Evolutionary conservation across 2,888 invertebrate species (phyloP), one percentile per base, ranked within the genome.

Genomic region (Plutella xylostella): DNA sequence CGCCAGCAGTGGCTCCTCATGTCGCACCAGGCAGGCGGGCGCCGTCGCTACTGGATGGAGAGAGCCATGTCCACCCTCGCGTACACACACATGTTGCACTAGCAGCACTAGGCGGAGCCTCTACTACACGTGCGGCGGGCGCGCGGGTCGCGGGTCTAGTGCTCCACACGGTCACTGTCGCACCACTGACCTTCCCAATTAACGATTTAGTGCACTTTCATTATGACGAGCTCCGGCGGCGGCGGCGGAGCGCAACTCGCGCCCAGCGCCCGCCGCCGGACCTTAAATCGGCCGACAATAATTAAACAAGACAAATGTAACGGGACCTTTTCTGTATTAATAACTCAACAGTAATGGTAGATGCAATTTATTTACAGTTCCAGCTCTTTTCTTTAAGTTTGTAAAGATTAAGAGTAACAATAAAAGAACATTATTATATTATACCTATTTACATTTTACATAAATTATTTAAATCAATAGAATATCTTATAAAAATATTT

Each of bases 191-290:
- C 82, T 82, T 82, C 75, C 70, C 75, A 75, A 80, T 80, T 79
- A 80, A 73, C 60, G 67, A 73, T 75, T 76, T 75, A 77, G 74
- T 78, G 73, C 77, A 82, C 80, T 82, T 80, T 82, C 82, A 42
- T 77, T 77, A 66, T 73, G 69, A 75, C 72, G 72, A 65, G 55
- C 50, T n/a, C n/a, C n/a, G n/a, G n/a, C n/a, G n/a, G n/a, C n/a
- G n/a, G n/a, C n/a, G n/a, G n/a, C n/a, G n/a, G n/a, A n/a, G n/a
- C n/a, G n/a, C 50, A 52, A 53, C 55, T 58, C 59, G 57, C 55
- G 58, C 54, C 48, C 53, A 54, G 57, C 52, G 53, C 52, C 50
- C 52, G 55, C 54, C 56, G 48, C 61, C 61, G 58, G 60, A 64
- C 65, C 64, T 15, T 33, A 33, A 33, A 17, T 34, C 6, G 17